Evolutionary conservation across 1,140 invertebrate species (phyloP).

Genomic region (Nylanderia fulva): DNA sequence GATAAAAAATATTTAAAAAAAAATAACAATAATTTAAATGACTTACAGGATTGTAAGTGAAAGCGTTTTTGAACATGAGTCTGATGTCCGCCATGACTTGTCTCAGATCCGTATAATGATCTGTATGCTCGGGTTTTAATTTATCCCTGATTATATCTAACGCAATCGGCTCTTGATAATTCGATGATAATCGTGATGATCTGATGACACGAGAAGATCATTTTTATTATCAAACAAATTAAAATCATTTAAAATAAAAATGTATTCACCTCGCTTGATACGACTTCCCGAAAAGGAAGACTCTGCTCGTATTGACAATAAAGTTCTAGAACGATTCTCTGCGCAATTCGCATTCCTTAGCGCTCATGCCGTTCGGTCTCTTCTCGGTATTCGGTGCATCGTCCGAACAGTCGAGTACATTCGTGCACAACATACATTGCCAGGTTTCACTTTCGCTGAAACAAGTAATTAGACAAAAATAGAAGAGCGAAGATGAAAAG

Average conservation of each 20-base stretch:
- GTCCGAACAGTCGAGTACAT: constrained; percentile 89
- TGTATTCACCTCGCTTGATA: constrained; percentile 89
- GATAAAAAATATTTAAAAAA: no score
- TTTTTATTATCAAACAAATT: no score
- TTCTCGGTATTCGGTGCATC: constrained; percentile 85
- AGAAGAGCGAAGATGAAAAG: not conserved
- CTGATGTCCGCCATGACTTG: constrained; percentile 93
- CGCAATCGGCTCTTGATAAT: constrained; percentile 93
- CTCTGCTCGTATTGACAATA: constrained; percentile 96
- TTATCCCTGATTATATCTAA: constrained; percentile 93
- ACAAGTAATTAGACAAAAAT: constrained; percentile 58
- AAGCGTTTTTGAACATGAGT: constrained; percentile 95
- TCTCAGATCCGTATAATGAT: constrained; percentile 91
- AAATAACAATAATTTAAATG: not conserved
- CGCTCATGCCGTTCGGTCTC: constrained; percentile 86
- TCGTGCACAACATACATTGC: constrained; percentile 95
- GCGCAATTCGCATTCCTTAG: constrained; percentile 90
- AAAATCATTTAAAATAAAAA: no score
- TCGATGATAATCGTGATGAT: constrained; percentile 92
- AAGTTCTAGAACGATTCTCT: constrained; percentile 94
- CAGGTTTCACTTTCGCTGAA: constrained; percentile 94
- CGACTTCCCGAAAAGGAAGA: constrained; percentile 94
- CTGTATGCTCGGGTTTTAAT: constrained; percentile 89
- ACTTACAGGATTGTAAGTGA: constrained; percentile 93
- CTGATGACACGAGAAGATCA: constrained; percentile 83